Conservation (phyloP, 2,888 invertebrate species). For the Drosophila macrospina region DNA sequence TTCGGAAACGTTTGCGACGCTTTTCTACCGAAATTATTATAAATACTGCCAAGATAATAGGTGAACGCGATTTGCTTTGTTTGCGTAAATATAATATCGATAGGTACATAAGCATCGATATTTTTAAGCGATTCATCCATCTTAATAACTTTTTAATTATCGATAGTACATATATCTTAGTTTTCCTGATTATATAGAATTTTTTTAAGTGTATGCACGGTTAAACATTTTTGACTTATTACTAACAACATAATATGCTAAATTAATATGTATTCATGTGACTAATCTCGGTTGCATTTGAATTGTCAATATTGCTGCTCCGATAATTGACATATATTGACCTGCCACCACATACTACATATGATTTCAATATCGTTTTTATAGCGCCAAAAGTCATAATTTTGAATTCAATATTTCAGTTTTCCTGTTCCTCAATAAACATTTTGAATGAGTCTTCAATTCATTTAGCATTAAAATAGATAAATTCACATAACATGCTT, state of each 20-base stretch:
- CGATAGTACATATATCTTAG: background rate
- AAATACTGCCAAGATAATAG: slow-evolving; percentile 45
- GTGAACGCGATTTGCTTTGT: slow-evolving; percentile 46
- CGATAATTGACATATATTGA: background rate
- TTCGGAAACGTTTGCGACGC: slow-evolving; percentile 22
- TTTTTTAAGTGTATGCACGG: no score
- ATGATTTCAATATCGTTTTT: background rate
- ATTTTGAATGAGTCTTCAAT: background rate
- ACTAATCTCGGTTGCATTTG: no score
- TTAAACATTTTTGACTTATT: no score
- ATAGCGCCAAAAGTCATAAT: background rate
- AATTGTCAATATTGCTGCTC: background rate
- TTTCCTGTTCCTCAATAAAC: no score
- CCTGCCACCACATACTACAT: background rate
- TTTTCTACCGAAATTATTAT: slow-evolving; percentile 39
- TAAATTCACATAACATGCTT: slow-evolving; percentile 27
- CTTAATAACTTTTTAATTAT: background rate
- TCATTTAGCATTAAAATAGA: background rate
- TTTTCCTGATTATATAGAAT: no score
- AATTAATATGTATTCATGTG: no score
- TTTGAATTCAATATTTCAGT: no score
- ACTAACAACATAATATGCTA: no score
- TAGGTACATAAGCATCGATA: slow-evolving; percentile 10
- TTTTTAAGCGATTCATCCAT: background rate
- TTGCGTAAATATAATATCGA: slow-evolving; percentile 34